Percentiles rank a stretch among this genome's conserved stretches.
Evolutionary conservation across 2,113 vertebrate species (phyloP).

Genomic region (Apeltes quadracus): DNA sequence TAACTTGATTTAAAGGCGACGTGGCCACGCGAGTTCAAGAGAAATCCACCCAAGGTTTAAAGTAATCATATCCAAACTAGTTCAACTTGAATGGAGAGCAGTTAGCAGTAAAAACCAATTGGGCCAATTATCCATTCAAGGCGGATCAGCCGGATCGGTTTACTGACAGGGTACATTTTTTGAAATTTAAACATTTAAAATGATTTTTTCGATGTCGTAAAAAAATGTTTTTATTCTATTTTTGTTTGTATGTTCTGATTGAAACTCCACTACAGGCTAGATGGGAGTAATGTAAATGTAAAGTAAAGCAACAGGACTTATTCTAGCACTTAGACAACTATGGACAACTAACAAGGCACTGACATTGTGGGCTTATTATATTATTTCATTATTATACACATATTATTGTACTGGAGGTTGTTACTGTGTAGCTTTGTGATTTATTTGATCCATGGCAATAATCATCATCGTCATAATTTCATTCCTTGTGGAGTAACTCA

Average conservation of each 20-base stretch:
- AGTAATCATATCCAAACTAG: slow-evolving; percentile 16
- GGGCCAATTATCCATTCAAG: neutral
- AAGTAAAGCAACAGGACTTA: neutral
- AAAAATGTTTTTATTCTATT: neutral
- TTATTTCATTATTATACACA: no score
- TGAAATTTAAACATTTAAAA: neutral
- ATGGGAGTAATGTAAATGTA: neutral
- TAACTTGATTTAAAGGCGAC: slow-evolving; percentile 47
- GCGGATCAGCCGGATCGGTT: neutral
- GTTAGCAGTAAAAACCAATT: neutral
- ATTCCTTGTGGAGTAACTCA: neutral
- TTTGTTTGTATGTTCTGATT: neutral
- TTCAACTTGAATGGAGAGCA: slow-evolving; percentile 29
- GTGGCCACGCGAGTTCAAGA: neutral
- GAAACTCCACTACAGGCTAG: neutral
- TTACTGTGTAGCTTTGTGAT: neutral
- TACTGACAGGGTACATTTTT: neutral
- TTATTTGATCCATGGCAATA: neutral
- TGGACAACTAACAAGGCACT: neutral
- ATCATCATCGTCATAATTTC: slow-evolving; percentile 2
- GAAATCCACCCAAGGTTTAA: neutral
- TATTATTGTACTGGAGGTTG: neutral
- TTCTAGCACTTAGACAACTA: neutral
- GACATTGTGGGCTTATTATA: no score
- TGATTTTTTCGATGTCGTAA: neutral